Conservation (phyloP, 2,113 vertebrate species). For the Xiphophorus hellerii region DNA sequence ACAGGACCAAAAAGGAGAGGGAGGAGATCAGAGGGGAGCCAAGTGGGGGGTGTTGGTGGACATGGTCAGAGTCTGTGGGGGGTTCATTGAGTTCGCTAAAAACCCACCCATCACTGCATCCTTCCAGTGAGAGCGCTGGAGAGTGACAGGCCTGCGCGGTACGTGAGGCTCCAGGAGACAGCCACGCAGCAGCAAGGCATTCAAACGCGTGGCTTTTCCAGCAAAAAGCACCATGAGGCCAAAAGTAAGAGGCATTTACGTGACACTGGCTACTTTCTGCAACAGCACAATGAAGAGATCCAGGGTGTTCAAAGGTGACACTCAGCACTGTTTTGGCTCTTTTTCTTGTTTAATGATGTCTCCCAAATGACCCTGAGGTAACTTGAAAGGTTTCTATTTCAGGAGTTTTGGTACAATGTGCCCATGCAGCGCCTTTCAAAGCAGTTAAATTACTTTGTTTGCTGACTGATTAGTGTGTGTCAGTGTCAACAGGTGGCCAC, state of each 20-base stretch:
- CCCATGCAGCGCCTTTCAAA: conserved; percentile 63
- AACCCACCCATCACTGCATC: conserved; percentile 37
- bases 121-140: conserved; percentile 77
- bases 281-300: conserved; percentile 70
- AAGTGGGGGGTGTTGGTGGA: conserved; percentile 40
- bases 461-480: conserved; percentile 80
- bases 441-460: conserved; percentile 78
- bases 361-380: conserved; percentile 75
- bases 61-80: conserved; percentile 63
- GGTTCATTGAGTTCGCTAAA: conserved; percentile 78
- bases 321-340: conserved; percentile 33
- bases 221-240: conserved; percentile 73
- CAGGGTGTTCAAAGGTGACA: conserved; percentile 61
- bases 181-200: conserved; percentile 67
- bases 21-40: conserved; percentile 17
- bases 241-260: conserved; percentile 80
- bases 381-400: conserved; percentile 71
- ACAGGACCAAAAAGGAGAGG: conserved; percentile 53
- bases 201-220: conserved; percentile 70
- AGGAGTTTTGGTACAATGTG: conserved; percentile 66
- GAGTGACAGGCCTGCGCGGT: conserved; percentile 57
- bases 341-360: conserved; percentile 61
- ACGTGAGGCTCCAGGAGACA: conserved; percentile 72
- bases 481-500: conserved; percentile 80
- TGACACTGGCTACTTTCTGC: conserved; percentile 75